phyloP scores from a whole-genome alignment of 2,888 invertebrate genomes.

The Halictus quadricinctus region DNA sequence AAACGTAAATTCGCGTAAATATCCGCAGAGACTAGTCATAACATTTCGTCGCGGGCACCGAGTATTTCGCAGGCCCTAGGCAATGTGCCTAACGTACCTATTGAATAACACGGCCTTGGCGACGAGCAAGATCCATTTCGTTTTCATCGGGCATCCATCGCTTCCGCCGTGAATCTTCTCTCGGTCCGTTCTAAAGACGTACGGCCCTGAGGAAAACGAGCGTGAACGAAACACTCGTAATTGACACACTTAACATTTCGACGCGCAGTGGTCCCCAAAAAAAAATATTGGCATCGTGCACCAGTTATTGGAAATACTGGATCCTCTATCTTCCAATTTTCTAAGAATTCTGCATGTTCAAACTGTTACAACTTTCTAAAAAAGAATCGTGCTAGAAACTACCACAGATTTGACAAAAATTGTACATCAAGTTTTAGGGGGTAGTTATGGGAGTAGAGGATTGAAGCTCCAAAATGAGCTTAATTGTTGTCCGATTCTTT shows the following conservation, averaged over 20 bases:
- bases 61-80: not conserved
- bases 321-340: not conserved
- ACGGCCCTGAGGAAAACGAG: not conserved
- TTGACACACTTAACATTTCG: not conserved
- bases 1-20: not conserved
- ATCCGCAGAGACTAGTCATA: not conserved
- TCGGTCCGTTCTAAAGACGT: not conserved
- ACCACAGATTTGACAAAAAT: not conserved
- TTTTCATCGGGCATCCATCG: constrained; percentile 25
- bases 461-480: no score
- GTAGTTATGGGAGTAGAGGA: no score
- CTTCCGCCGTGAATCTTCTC: constrained; percentile 16
- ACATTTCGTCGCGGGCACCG: not conserved
- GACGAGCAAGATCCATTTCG: constrained; percentile 4
- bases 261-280: not conserved
- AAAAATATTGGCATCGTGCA: not conserved
- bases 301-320: not conserved
- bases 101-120: not conserved
- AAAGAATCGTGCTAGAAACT: not conserved
- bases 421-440: no score
- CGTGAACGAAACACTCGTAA: not conserved
- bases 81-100: constrained; percentile 1
- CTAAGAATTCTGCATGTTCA: not conserved
- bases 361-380: not conserved
- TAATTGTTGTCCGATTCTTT: no score